These are phyloP conservation scores for Orthonevra nobilis DNA, from an alignment of 2,888 invertebrate genomes.

Conservation along the genomic window DNA sequence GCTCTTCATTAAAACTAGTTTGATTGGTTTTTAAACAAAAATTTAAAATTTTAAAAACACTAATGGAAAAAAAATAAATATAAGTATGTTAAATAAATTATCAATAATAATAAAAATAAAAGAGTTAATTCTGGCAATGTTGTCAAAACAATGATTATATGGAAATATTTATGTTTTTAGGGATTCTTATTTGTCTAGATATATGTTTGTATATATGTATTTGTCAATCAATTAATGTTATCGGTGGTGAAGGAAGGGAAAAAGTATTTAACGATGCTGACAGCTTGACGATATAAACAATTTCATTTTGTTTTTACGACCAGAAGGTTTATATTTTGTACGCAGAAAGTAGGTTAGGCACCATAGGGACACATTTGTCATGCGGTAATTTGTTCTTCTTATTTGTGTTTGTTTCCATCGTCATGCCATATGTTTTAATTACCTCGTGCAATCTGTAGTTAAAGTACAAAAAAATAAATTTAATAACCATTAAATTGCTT, in stretches of 20 bases:
- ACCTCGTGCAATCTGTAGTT: conserved; percentile 49
- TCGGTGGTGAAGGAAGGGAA: conserved; percentile 13
- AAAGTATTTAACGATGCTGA: conserved; percentile 27
- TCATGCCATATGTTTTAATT: conserved; percentile 53
- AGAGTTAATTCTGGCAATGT: conserved; percentile 2
- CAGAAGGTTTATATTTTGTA: conserved; percentile 11
- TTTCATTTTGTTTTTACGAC: conserved; percentile 42
- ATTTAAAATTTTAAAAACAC: too few relatives aligned
- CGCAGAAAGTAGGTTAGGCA: conserved; percentile 55
- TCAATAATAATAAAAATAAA: conserved; percentile 29
- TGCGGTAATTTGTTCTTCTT: conserved; percentile 32
- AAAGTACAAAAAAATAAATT: conserved; percentile 12
- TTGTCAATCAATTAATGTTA: conserved; percentile 33
- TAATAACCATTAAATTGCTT: conserved; percentile 22
- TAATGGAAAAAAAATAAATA: too few relatives aligned
- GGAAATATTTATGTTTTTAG: background rate
- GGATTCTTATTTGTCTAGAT: background rate
- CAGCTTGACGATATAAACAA: background rate
- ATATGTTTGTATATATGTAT: background rate
- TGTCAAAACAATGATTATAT: conserved; percentile 26
- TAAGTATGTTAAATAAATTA: conserved; percentile 5
- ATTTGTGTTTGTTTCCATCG: too few relatives aligned
- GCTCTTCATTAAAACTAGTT: conserved; percentile 18
- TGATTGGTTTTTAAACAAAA: conserved; percentile 46
- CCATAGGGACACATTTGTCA: conserved; percentile 40